Evolutionary conservation across 2,113 vertebrate species (phyloP).

Genomic region (Mirounga angustirostris): DNA sequence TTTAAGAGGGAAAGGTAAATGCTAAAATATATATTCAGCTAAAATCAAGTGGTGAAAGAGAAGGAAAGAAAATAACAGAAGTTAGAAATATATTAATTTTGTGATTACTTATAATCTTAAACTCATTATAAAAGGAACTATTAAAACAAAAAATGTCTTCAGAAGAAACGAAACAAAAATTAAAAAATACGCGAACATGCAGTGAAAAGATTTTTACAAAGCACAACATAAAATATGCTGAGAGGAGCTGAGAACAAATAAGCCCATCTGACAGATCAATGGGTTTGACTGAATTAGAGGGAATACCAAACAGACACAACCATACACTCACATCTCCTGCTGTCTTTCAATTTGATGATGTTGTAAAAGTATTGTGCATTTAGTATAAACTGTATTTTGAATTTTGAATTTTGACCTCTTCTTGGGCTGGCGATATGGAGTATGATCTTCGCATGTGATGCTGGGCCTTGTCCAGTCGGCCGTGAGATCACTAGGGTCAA

Average conservation of each 20-base stretch:
- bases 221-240: neutral
- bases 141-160: neutral
- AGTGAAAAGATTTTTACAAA: neutral
- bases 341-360: neutral
- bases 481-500: neutral
- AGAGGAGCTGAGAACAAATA: neutral
- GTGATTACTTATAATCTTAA: neutral
- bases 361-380: neutral
- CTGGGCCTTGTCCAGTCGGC: neutral
- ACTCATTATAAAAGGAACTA: neutral
- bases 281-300: neutral
- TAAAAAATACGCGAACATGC: neutral
- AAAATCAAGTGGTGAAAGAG: slow-evolving; percentile 1
- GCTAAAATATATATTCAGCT: neutral
- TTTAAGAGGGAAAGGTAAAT: slow-evolving; percentile 2
- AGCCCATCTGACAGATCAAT: neutral
- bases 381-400: neutral
- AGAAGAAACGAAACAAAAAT: slow-evolving; percentile 37
- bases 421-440: neutral
- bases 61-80: neutral
- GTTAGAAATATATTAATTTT: neutral
- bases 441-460: neutral
- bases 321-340: neutral
- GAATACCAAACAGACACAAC: neutral
- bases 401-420: neutral